phyloP scores from a whole-genome alignment of 2,797 vertebrate genomes.

The Phoxinus dragarum region DNA sequence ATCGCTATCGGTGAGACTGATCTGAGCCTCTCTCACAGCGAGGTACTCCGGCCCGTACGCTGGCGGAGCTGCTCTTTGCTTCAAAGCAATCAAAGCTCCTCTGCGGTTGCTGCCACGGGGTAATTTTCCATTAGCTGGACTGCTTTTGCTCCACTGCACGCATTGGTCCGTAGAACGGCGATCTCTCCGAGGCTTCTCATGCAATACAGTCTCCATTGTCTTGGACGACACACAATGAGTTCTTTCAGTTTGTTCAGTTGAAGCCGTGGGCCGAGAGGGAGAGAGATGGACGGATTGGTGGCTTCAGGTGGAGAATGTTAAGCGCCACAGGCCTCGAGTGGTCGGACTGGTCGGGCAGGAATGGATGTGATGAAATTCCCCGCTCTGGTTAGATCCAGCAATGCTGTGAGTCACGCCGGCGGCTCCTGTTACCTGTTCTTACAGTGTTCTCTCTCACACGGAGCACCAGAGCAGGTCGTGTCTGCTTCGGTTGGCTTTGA shows the following conservation, averaged over 20 bases:
- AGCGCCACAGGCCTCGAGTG: slow-evolving; percentile 44
- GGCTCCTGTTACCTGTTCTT: slow-evolving; percentile 57
- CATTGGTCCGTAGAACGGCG: slow-evolving; percentile 40
- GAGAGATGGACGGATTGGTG: slow-evolving; percentile 23
- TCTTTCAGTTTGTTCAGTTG: slow-evolving; percentile 35
- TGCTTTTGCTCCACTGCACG: not conserved
- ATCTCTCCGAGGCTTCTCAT: slow-evolving; percentile 21
- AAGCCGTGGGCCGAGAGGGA: slow-evolving; percentile 19
- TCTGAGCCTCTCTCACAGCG: slow-evolving; percentile 15
- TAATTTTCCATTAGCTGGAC: slow-evolving; percentile 70
- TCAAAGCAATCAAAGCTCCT: slow-evolving; percentile 63
- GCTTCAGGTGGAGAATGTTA: slow-evolving; percentile 23
- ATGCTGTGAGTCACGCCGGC: slow-evolving; percentile 57
- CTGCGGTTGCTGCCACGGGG: slow-evolving; percentile 50
- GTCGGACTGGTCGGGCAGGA: slow-evolving; percentile 67
- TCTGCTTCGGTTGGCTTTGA: slow-evolving; percentile 11
- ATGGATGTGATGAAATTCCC: slow-evolving; percentile 59
- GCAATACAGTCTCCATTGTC: slow-evolving; percentile 47
- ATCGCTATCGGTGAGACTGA: slow-evolving; percentile 60
- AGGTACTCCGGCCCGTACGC: not conserved
- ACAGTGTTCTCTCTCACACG: slow-evolving; percentile 36
- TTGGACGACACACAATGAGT: slow-evolving; percentile 20
- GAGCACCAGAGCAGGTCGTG: not conserved
- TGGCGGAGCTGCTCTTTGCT: slow-evolving; percentile 30
- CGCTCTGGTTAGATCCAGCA: slow-evolving; percentile 38